Conservation (phyloP, 2,797 vertebrate species). For the Hyperoplus lanceolatus region DNA sequence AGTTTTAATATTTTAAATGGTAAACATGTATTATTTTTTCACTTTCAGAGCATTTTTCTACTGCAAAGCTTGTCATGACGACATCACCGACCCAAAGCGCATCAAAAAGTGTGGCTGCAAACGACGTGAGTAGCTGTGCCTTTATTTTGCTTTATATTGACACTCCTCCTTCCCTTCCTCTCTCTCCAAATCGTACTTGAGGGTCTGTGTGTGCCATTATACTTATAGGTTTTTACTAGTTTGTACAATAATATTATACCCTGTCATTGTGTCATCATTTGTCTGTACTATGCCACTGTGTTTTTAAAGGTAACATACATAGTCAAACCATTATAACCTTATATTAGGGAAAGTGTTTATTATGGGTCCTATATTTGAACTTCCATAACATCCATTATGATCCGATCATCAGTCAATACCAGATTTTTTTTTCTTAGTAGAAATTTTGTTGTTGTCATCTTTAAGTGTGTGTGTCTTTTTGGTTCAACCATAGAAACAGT, state of each 20-base stretch:
- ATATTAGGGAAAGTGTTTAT: constrained; percentile 52
- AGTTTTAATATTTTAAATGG: neutral
- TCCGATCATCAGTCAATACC: constrained; percentile 42
- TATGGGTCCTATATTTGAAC: constrained; percentile 51
- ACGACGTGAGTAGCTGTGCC: constrained; percentile 92
- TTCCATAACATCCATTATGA: constrained; percentile 52
- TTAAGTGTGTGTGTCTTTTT: constrained; percentile 40
- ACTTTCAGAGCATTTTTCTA: constrained; percentile 97
- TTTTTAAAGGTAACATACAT: constrained; percentile 53
- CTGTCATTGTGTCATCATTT: constrained; percentile 50
- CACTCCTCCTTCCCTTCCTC: constrained; percentile 37
- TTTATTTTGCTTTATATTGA: constrained; percentile 5
- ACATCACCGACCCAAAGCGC: constrained; percentile 99
- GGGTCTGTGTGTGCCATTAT: constrained; percentile 37
- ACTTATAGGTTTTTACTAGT: constrained; percentile 13
- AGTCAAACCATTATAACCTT: constrained; percentile 48
- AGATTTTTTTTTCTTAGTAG: constrained; percentile 18
- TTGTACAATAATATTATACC: constrained; percentile 23
- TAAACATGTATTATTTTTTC: constrained; percentile 29
- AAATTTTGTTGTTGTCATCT: constrained; percentile 46
- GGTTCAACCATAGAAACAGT: constrained; percentile 25
- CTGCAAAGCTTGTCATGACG: constrained; percentile 99
- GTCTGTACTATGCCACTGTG: constrained; percentile 48
- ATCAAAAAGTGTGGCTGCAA: constrained; percentile 99
- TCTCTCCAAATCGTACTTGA: constrained; percentile 41